Conservation (phyloP, 2,113 vertebrate genomes). For the Sylvia atricapilla region DNA sequence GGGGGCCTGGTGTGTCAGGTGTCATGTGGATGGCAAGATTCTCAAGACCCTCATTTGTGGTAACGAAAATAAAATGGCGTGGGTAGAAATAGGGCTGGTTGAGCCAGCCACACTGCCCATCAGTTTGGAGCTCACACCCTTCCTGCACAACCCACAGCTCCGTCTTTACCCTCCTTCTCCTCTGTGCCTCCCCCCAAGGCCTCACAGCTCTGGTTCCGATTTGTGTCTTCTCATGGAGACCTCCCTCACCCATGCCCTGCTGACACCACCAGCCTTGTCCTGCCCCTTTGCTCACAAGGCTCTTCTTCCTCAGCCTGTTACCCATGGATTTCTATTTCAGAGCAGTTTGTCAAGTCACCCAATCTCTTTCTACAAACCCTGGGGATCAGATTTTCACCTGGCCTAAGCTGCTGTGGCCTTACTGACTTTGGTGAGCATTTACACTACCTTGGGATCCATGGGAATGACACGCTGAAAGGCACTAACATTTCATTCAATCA, state of each 20-base stretch:
- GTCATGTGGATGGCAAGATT: background rate
- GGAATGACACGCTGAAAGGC: background rate
- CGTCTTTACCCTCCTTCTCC: background rate
- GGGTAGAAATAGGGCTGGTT: background rate
- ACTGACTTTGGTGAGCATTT: background rate
- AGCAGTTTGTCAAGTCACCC: background rate
- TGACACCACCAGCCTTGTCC: background rate
- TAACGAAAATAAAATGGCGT: background rate
- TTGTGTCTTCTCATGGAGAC: background rate
- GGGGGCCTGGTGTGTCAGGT: background rate
- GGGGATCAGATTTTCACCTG: background rate
- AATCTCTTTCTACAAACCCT: background rate
- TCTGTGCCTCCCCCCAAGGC: background rate
- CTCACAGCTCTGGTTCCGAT: background rate
- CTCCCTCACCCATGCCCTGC: fast-evolving
- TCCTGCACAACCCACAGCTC: background rate
- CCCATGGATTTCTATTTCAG: background rate
- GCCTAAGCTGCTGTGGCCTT: background rate
- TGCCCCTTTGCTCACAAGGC: background rate
- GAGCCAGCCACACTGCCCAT: background rate
- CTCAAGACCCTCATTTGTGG: background rate
- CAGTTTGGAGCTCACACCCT: background rate
- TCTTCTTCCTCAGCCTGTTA: background rate
- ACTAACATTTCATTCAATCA: background rate
- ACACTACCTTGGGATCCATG: background rate